Evolutionary conservation across 2,888 invertebrate species (phyloP).

Genomic region (Sabellastarte sp.): DNA sequence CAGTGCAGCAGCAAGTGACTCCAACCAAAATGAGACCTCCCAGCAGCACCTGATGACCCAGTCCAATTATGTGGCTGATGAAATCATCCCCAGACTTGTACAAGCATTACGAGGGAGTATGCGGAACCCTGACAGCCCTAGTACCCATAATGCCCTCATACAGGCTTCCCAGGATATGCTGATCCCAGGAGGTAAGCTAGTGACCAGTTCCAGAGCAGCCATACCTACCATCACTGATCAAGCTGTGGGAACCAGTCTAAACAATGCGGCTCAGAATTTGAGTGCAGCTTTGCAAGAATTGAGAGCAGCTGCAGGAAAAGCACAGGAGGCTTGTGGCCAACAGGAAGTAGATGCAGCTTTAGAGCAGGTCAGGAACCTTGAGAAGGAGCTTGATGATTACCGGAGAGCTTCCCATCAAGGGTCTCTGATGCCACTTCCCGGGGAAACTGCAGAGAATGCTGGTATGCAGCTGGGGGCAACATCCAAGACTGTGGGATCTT

Average conservation of each 20-base stretch:
- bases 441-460: slow-evolving; percentile 66
- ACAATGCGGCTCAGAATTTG: slow-evolving; percentile 70
- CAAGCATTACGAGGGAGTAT: slow-evolving; percentile 73
- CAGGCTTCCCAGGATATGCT: slow-evolving; percentile 81
- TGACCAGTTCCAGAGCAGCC: slow-evolving; percentile 76
- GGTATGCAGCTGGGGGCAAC: slow-evolving; percentile 63
- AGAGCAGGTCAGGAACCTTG: slow-evolving; percentile 76
- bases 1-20: slow-evolving; percentile 79
- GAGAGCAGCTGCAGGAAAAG: slow-evolving; percentile 62
- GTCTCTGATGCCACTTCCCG: slow-evolving; percentile 78
- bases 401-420: slow-evolving; percentile 73
- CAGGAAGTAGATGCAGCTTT: slow-evolving; percentile 80
- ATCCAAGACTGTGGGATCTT: slow-evolving; percentile 77
- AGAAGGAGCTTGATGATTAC: slow-evolving; percentile 79
- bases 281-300: slow-evolving; percentile 68
- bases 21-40: slow-evolving; percentile 65
- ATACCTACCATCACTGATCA: slow-evolving; percentile 81
- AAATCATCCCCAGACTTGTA: slow-evolving; percentile 78
- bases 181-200: slow-evolving; percentile 65
- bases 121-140: slow-evolving; percentile 71
- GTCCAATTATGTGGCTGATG: slow-evolving; percentile 74
- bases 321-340: slow-evolving; percentile 60
- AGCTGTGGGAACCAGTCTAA: slow-evolving; percentile 73
- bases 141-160: slow-evolving; percentile 77
- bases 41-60: slow-evolving; percentile 76